phyloP scores from a whole-genome alignment of 2,797 vertebrate genomes.

The Hephaestus fuliginosus region DNA sequence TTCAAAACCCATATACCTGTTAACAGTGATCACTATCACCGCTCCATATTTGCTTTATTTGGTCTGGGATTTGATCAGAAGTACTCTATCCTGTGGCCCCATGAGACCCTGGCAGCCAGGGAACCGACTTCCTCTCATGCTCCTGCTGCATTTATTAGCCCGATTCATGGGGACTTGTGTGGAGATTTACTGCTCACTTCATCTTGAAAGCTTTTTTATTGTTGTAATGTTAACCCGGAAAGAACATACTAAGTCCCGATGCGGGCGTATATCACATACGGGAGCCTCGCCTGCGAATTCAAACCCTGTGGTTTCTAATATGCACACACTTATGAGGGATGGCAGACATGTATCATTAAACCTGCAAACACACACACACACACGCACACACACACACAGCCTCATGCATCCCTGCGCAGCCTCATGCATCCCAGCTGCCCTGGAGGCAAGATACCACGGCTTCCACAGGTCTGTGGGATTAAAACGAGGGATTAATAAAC shows the following conservation, averaged over 20 bases:
- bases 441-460: constrained; percentile 58
- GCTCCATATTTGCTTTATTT: constrained; percentile 71
- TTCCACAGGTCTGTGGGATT: constrained; percentile 71
- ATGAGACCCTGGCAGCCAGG: constrained; percentile 57
- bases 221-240: constrained; percentile 85
- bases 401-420: constrained; percentile 17
- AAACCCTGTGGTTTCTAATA: constrained; percentile 67
- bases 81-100: constrained; percentile 61
- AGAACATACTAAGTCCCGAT: constrained; percentile 73
- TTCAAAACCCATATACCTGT: constrained; percentile 75
- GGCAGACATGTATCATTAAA: constrained; percentile 45
- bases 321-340: constrained; percentile 42
- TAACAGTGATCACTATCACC: constrained; percentile 76
- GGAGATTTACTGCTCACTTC: constrained; percentile 82
- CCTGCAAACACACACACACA: constrained; percentile 1
- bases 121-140: constrained; percentile 66
- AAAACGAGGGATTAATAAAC: constrained; percentile 70
- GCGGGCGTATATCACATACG: constrained; percentile 70
- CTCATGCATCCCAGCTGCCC: constrained; percentile 44
- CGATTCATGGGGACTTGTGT: constrained; percentile 65
- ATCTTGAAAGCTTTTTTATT: constrained; percentile 88
- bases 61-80: constrained; percentile 73
- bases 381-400: background rate
- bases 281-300: constrained; percentile 56
- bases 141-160: constrained; percentile 77